These are phyloP conservation scores for Calliscelio sp. DNA, from an alignment of 2,888 invertebrate species.

Conservation along the genomic window DNA sequence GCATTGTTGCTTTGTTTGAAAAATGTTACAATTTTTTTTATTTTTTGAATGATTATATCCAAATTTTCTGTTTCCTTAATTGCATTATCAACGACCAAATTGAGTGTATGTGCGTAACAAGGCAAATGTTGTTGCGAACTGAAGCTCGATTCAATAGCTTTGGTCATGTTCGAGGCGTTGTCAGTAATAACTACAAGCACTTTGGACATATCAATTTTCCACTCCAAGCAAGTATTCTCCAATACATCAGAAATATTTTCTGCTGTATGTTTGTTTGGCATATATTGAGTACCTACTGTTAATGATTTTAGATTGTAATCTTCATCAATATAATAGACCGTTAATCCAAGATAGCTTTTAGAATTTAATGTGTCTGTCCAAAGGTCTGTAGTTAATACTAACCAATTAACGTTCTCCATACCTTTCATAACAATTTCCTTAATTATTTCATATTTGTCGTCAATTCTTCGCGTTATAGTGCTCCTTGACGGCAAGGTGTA, in stretches of 20 bases:
- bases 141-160: background rate
- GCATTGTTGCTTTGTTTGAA: conserved; percentile 40
- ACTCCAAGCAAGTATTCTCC: conserved; percentile 1
- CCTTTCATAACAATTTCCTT: background rate
- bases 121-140: conserved; percentile 5
- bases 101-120: conserved; percentile 29
- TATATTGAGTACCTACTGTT: conserved; percentile 20
- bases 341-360: too few relatives aligned
- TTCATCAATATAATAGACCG: too few relatives aligned
- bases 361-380: conserved; percentile 41
- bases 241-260: conserved; percentile 26
- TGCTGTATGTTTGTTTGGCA: conserved; percentile 38
- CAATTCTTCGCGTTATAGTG: conserved; percentile 2
- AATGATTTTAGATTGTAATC: conserved; percentile 34
- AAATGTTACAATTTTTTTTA: conserved; percentile 31
- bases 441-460: conserved; percentile 9
- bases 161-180: conserved; percentile 36
- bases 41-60: background rate
- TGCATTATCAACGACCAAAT: conserved; percentile 5
- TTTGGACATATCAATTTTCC: conserved; percentile 46
- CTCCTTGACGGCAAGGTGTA: conserved; percentile 2
- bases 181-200: conserved; percentile 61
- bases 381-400: conserved; percentile 42
- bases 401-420: background rate
- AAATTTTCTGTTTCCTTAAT: background rate